Percentiles rank a stretch among this genome's conserved stretches.
Conservation (phyloP, 2,113 vertebrate species). For the Isurus oxyrinchus region DNA sequence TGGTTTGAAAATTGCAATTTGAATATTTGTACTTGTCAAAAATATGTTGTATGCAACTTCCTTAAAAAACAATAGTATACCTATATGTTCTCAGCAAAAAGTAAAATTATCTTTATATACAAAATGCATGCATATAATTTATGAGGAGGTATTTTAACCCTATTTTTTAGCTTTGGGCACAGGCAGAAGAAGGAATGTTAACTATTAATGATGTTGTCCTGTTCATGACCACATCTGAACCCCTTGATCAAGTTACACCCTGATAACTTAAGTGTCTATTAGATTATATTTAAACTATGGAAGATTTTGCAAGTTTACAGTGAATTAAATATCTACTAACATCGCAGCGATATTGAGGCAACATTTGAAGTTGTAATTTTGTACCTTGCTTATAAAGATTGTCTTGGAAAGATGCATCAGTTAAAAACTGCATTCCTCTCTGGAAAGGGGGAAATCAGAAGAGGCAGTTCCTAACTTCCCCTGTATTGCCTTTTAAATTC, state of each 20-base stretch:
- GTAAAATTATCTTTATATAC: background rate
- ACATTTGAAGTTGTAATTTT: background rate
- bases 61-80: background rate
- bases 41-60: background rate
- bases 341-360: background rate
- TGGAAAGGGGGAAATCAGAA: background rate
- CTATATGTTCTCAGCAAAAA: background rate
- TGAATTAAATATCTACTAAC: background rate
- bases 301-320: background rate
- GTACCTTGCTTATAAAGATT: background rate
- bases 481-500: background rate
- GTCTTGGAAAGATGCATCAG: background rate
- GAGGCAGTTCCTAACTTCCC: background rate
- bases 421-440: background rate
- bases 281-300: constrained; percentile 6
- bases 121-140: background rate
- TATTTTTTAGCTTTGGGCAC: background rate
- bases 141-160: background rate
- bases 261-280: background rate
- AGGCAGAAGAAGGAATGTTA: background rate
- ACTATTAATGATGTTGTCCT: background rate
- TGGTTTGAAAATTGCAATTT: background rate
- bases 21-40: background rate
- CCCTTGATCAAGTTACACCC: background rate
- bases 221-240: constrained; percentile 1